Evolutionary conservation across 1,140 invertebrate genomes (phyloP).

Genomic region (Argopecten irradians): DNA sequence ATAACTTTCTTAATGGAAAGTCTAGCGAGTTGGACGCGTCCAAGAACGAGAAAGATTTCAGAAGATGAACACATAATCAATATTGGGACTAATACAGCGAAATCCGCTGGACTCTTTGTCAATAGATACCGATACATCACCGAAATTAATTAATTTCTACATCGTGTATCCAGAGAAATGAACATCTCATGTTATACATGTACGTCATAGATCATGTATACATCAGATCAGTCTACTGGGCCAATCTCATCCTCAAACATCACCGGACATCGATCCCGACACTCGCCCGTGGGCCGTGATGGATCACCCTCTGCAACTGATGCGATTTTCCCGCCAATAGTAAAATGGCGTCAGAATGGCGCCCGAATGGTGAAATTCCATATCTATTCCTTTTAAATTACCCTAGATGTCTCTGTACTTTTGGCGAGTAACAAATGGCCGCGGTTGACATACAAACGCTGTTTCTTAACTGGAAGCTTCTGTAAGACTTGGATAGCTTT

Average conservation of each 20-base stretch:
- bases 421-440: not conserved
- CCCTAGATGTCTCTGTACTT: not conserved
- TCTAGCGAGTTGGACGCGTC: not conserved
- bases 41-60: not conserved
- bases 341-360: not conserved
- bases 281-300: not conserved
- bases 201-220: not conserved
- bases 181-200: not conserved
- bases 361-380: not conserved
- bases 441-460: not conserved
- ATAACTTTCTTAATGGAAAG: not conserved
- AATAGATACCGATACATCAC: not conserved
- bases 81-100: not conserved
- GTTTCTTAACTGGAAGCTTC: not conserved
- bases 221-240: not conserved
- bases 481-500: no score
- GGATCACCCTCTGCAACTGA: not conserved
- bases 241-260: slow-evolving; percentile 21
- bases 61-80: not conserved
- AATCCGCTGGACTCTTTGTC: not conserved
- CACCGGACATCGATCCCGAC: not conserved
- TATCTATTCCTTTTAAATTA: not conserved
- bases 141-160: slow-evolving; percentile 23
- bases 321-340: not conserved
- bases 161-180: not conserved